Conservation (phyloP, 2,888 invertebrate species). For the Sylvicola fuscatus region DNA sequence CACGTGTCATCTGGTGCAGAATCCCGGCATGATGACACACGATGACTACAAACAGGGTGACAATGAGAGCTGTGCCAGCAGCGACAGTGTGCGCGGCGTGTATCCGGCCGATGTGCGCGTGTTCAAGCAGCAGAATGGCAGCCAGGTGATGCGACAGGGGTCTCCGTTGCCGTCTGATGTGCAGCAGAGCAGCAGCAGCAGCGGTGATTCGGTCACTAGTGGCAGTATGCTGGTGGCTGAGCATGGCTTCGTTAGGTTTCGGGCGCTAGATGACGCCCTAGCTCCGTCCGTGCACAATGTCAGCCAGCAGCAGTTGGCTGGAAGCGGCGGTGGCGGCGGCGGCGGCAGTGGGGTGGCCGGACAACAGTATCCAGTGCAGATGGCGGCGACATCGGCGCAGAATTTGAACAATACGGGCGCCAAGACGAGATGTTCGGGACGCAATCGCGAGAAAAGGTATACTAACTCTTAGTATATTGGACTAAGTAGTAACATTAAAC, state of each 20-base stretch:
- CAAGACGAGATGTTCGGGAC: no score
- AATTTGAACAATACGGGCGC: no score
- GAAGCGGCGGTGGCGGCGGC: no score
- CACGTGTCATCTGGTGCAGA: conserved; percentile 6
- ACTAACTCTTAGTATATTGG: no score
- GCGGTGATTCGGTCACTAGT: conserved; percentile 31
- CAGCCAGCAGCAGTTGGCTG: no score
- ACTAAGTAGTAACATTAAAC: no score
- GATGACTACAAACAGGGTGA: conserved; percentile 1
- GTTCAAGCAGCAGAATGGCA: conserved; percentile 19
- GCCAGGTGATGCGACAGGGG: conserved; percentile 22
- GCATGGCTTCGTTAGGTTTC: conserved; percentile 71
- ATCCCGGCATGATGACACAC: neutral
- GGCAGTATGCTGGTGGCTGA: conserved; percentile 74
- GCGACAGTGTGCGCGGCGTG: conserved; percentile 24
- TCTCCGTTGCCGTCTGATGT: conserved; percentile 25
- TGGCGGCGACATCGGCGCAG: no score
- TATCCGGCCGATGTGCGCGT: conserved; percentile 29
- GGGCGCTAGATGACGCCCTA: conserved; percentile 35
- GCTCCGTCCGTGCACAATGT: no score
- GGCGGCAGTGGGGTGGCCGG: no score
- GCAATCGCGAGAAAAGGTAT: no score
- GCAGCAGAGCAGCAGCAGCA: conserved; percentile 26
- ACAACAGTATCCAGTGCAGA: no score
- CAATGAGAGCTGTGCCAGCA: conserved; percentile 5